A percentile compares a stretch with the other conserved stretches of the same genome.
Conservation (phyloP, 1,140 invertebrate genomes). For the Drosophila micromelanica region DNA sequence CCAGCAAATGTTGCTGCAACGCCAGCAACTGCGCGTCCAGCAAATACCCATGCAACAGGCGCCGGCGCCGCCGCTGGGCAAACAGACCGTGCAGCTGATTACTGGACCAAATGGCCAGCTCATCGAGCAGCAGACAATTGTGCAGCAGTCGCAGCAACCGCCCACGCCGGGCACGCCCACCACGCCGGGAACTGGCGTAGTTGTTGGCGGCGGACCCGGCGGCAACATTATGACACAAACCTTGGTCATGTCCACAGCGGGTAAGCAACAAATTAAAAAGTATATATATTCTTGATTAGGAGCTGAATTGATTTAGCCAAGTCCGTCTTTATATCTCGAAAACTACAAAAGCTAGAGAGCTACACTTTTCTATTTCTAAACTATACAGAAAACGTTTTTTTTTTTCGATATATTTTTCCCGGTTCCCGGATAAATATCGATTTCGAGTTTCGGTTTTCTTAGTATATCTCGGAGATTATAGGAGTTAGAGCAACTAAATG, state of each 20-base stretch:
- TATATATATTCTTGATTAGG: too few species aligned
- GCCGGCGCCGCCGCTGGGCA: constrained; percentile 82
- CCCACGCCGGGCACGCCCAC: constrained; percentile 57
- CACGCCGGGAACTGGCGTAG: constrained; percentile 44
- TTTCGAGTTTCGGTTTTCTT: too few species aligned
- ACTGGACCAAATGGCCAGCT: constrained; percentile 77
- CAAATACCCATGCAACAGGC: constrained; percentile 86
- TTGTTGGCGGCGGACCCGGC: constrained; percentile 32
- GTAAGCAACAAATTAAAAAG: constrained; percentile 11
- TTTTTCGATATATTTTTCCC: too few species aligned
- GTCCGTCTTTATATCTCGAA: too few species aligned
- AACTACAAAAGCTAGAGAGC: too few species aligned
- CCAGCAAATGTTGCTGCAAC: constrained; percentile 77
- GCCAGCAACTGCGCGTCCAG: constrained; percentile 85
- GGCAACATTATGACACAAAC: constrained; percentile 77
- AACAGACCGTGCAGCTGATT: constrained; percentile 85
- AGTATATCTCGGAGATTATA: too few species aligned
- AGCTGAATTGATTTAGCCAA: too few species aligned
- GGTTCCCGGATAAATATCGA: too few species aligned
- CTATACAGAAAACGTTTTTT: too few species aligned
- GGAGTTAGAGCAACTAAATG: too few species aligned
- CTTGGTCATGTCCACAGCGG: constrained; percentile 86
- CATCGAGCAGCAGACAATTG: constrained; percentile 85
- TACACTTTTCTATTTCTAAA: too few species aligned
- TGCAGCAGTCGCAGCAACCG: constrained; percentile 84